phyloP scores from a whole-genome alignment of 2,888 invertebrate species.

The Himalopsyche anomala region DNA sequence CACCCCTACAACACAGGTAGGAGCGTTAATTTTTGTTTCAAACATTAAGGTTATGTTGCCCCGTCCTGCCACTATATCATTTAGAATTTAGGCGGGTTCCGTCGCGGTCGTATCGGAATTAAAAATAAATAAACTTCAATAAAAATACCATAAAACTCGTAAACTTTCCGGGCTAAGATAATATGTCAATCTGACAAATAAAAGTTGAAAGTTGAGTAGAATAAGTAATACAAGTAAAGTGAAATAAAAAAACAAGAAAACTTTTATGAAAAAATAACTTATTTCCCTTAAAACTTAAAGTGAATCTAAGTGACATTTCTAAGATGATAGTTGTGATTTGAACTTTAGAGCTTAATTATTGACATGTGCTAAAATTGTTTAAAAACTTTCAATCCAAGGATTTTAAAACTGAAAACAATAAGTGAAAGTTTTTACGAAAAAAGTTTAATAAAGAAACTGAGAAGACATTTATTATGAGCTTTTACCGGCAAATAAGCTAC shows the following conservation, averaged over 20 bases:
- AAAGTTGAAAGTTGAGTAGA: neutral
- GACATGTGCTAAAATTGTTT: neutral
- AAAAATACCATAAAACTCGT: neutral
- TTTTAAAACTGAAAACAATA: neutral
- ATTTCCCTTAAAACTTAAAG: neutral
- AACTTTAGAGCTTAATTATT: neutral
- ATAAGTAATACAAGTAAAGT: neutral
- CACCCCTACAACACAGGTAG: constrained; percentile 52
- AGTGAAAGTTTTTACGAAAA: too few species aligned
- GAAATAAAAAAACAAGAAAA: neutral
- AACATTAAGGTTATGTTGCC: constrained; percentile 56
- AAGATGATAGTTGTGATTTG: neutral
- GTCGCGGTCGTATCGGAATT: constrained; percentile 29
- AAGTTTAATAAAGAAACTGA: too few species aligned
- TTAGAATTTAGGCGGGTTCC: constrained; percentile 57
- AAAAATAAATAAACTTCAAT: neutral
- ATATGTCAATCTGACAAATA: neutral
- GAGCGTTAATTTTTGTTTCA: constrained; percentile 58
- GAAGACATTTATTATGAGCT: too few species aligned
- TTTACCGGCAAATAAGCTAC: too few species aligned
- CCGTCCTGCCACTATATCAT: constrained; percentile 53
- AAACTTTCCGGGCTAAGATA: neutral
- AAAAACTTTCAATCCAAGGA: neutral
- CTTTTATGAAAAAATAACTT: neutral
- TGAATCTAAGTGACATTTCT: neutral